Evolutionary conservation across 2,797 vertebrate genomes (phyloP), one percentile per base, ranked within the genome.

Genomic region (Macroramphosus scolopax): DNA sequence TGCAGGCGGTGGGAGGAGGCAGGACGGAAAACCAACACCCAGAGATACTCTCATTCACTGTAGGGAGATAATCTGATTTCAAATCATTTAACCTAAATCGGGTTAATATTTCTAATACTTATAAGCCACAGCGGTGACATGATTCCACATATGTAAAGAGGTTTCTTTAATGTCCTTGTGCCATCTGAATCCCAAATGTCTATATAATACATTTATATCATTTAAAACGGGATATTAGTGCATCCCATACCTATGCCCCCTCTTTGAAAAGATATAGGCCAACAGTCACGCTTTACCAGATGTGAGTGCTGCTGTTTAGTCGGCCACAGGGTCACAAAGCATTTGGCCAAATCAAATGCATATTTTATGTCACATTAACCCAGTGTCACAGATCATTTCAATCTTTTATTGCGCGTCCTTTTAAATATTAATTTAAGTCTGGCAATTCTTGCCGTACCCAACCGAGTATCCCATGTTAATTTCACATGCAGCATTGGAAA

Each of bases 291-390:
- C n/a, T n/a, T n/a, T n/a, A n/a, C n/a, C n/a, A n/a, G n/a, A n/a
- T n/a, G n/a, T n/a, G n/a, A n/a, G n/a, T n/a, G 20, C 20, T 17
- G 12, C 3, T 6, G 1, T 8, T 68, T 24, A 51, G 49, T 37
- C 20, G 47, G 56, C 73, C 59, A 51, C 17, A 17, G 36, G 69
- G 61, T 62, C 63, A 54, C 16, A 33, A 24, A 3, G n/a, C 34
- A 42, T 59, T 51, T 58, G 40, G 41, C 20, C 47, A 56, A 57
- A 20, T 45, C 17, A 25, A 39, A 64, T 67, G 5, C 26, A 64
- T 75, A 67, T 68, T 77, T 76, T 31, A 74, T 48, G 35, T 3
- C 18, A 2, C 49, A 18, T 41, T 33, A 61, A 54, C 35, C 33
- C 4, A 34, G 51, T 42, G 64, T 51, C 44, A 59, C 42, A 16